phyloP scores from a whole-genome alignment of 1,140 invertebrate species.

The Cheumatopsyche charites region DNA sequence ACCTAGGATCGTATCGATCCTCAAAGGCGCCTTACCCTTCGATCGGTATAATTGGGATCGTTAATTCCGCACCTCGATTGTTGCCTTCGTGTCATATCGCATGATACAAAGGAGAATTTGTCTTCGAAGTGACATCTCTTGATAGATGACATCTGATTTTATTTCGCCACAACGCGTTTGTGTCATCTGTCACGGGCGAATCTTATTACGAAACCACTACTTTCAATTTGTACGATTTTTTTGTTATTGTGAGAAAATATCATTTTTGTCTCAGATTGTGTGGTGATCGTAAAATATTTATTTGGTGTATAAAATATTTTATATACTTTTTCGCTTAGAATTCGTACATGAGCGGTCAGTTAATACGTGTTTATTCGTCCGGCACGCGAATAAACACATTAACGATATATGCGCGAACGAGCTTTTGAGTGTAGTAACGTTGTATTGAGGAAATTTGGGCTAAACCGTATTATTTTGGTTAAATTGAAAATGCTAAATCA shows the following conservation, averaged over 20 bases:
- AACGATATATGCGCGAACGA: conserved; percentile 7
- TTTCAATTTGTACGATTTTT: too few relatives aligned
- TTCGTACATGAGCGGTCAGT: conserved; percentile 5
- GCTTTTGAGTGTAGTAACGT: too few relatives aligned
- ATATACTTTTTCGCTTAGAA: not conserved
- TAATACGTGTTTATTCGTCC: conserved; percentile 16
- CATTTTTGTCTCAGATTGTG: not conserved
- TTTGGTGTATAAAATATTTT: too few relatives aligned
- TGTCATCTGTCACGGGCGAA: not conserved
- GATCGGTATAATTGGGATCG: not conserved
- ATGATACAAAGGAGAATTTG: too few relatives aligned
- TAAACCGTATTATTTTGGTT: too few relatives aligned
- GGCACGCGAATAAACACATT: conserved; percentile 19
- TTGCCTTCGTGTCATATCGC: too few relatives aligned
- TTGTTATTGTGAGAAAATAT: not conserved
- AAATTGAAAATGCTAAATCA: too few relatives aligned
- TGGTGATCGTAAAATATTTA: not conserved
- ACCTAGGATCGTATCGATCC: conserved; percentile 1
- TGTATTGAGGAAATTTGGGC: too few relatives aligned
- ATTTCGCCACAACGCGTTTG: not conserved
- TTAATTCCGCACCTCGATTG: too few relatives aligned
- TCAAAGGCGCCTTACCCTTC: not conserved
- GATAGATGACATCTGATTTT: not conserved
- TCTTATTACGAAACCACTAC: not conserved
- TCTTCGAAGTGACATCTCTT: not conserved